Base-by-base conservation (phyloP, 2,888 invertebrate genomes). In the Chaitophorus viminalis region DNA sequence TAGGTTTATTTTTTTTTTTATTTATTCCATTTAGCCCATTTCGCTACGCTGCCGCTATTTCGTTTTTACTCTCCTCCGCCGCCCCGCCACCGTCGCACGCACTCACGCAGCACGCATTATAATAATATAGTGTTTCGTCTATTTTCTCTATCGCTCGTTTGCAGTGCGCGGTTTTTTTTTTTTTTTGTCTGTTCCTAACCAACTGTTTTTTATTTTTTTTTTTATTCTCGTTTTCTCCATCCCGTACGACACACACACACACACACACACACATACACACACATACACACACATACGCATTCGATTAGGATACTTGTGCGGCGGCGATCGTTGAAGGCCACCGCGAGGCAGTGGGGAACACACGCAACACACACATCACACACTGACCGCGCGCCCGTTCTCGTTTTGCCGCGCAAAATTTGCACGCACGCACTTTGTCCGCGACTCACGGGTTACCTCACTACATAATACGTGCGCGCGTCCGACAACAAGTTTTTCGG, bases 401-500 rank as follows among this genome's bases (percentile, higher is more conserved):
- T 82, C n/a, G n/a, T 77, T 85, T 85, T 33, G 76, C 84, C 84
- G 65, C 84, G 84, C 65, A 52, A 85, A 84, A 68, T 84, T 65
- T 46, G 29, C 76, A 65, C 76, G 68, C 77, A 85, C 76, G 76
- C 46, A 76, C 76, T 76, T 52, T 46, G n/a, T 46, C 60, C 60
- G 4, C 60, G 5, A 6, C 60, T 21, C 4, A 60, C 60, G 60
- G 25, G 60, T 60, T 25, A 60, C 60, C 60, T 60, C 60, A 25
- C 60, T 60, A 60, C 25, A 60, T 60, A 21, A 21, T 60, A 60
- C 60, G 60, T 25, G 60, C 60, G 60, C 60, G 21, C 60, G 60
- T 60, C 18, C 25, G 60, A 60, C 60, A 60, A 60, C 60, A 1
- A 60, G 60, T 60, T 60, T 60, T 60, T 21, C 60, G 21, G 21